Evolutionary conservation across 2,888 invertebrate species (phyloP).

Genomic region (Seira musarum): DNA sequence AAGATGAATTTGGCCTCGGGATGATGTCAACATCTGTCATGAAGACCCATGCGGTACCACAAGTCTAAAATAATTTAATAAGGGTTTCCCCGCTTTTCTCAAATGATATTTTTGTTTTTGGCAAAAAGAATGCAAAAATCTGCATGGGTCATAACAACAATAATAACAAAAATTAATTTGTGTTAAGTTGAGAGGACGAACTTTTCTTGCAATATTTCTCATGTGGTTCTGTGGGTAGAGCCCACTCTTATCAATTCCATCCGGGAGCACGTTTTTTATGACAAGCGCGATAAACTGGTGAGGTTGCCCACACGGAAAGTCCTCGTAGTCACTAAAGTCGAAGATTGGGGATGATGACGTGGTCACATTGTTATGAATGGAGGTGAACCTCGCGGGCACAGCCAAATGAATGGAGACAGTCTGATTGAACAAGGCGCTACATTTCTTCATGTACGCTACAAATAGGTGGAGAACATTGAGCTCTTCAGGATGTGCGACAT

Average conservation of each 20-base stretch:
- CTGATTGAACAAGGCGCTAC: constrained; percentile 82
- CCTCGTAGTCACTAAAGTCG: constrained; percentile 69
- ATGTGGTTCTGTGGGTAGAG: constrained; percentile 93
- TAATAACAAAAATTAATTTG: background rate
- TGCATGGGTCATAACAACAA: background rate
- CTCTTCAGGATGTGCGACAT: constrained; percentile 78
- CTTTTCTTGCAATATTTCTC: constrained; percentile 86
- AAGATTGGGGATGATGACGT: constrained; percentile 25
- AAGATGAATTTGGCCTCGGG: constrained; percentile 83
- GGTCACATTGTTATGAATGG: constrained; percentile 36
- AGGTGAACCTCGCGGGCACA: constrained; percentile 75
- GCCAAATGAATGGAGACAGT: constrained; percentile 84
- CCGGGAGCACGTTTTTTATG: constrained; percentile 76
- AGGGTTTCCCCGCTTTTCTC: background rate
- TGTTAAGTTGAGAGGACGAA: constrained; percentile 23
- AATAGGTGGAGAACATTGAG: constrained; percentile 82
- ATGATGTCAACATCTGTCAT: constrained; percentile 92
- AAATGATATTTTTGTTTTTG: background rate
- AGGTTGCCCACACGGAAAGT: constrained; percentile 79
- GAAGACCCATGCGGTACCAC: constrained; percentile 84
- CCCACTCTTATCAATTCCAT: constrained; percentile 65
- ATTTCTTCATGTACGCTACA: constrained; percentile 82
- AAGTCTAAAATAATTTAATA: constrained; percentile 74
- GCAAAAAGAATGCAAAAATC: background rate
- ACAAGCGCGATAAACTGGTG: constrained; percentile 78